phyloP scores from a whole-genome alignment of 2,797 vertebrate genomes.

The Uromys caudimaculatus region DNA sequence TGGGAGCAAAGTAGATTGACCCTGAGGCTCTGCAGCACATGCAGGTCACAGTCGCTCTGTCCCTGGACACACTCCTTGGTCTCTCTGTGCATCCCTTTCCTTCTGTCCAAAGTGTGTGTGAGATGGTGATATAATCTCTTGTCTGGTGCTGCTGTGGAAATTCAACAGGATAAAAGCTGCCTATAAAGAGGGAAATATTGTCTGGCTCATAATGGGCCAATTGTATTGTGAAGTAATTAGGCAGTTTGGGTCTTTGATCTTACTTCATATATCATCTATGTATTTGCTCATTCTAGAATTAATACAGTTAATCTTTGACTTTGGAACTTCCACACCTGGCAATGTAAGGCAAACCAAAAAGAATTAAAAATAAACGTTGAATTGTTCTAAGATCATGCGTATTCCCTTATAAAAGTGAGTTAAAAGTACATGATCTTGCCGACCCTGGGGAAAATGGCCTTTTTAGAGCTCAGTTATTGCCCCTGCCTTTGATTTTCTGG shows the following conservation, averaged over 20 bases:
- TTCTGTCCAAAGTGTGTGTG: neutral
- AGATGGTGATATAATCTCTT: neutral
- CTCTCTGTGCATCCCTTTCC: neutral
- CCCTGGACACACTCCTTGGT: neutral
- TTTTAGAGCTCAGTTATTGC: conserved; percentile 39
- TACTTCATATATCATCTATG: neutral
- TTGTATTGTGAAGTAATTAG: neutral
- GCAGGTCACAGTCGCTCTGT: neutral
- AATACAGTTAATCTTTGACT: conserved; percentile 37
- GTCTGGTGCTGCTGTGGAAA: neutral
- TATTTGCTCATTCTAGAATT: conserved; percentile 22
- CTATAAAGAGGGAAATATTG: neutral
- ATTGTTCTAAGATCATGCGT: neutral
- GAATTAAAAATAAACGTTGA: neutral
- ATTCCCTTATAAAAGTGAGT: neutral
- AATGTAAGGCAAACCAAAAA: conserved; percentile 5
- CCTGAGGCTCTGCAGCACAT: neutral
- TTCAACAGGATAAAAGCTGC: neutral
- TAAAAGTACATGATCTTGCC: neutral
- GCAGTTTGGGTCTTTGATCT: conserved; percentile 10
- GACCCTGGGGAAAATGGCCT: neutral
- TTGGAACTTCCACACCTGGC: neutral
- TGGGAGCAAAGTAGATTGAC: neutral
- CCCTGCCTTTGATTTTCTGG: conserved; percentile 62
- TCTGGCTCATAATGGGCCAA: neutral